phyloP scores from a whole-genome alignment of 2,113 vertebrate species.

The Chionis minor region DNA sequence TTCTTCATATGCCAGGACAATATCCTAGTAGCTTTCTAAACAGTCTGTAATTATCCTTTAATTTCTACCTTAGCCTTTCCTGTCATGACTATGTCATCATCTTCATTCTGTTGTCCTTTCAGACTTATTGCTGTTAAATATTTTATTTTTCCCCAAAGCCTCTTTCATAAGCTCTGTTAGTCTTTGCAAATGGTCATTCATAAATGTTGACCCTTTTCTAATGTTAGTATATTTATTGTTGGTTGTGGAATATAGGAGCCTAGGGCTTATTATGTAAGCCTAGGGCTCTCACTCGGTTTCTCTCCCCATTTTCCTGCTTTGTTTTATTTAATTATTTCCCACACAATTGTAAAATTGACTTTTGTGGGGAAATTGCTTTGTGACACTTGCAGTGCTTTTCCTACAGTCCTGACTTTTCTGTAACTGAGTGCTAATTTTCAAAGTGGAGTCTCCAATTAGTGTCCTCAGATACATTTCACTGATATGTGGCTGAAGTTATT shows the following conservation, averaged over 20 bases:
- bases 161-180: background rate
- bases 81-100: background rate
- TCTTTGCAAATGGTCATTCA: background rate
- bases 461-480: background rate
- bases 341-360: background rate
- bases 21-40: background rate
- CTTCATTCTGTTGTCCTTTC: background rate
- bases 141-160: background rate
- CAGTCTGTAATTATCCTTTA: background rate
- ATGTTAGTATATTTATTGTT: background rate
- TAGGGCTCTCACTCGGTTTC: background rate
- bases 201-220: background rate
- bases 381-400: background rate
- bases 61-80: background rate
- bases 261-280: background rate
- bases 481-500: background rate
- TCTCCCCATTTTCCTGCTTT: background rate
- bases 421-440: background rate
- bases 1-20: background rate
- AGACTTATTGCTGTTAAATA: background rate
- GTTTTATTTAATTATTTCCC: background rate
- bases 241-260: background rate
- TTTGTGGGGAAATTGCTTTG: background rate
- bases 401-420: background rate
- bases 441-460: background rate